Base-by-base conservation (phyloP, 2,888 invertebrate species). In the Crioceris asparagi region DNA sequence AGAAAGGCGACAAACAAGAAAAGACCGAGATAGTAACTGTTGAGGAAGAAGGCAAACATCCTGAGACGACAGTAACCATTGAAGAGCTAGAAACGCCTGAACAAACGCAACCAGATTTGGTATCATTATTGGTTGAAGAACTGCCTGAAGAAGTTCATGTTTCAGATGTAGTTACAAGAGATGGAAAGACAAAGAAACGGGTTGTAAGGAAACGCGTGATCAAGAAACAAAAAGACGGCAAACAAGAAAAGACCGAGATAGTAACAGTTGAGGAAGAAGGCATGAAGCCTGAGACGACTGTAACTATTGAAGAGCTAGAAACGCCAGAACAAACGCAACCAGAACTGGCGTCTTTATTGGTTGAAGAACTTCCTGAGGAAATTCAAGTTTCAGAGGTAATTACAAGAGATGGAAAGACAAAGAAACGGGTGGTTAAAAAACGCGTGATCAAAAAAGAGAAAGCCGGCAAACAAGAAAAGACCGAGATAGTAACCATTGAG, bases 401-500 rank as follows among this genome's bases (percentile, higher is more conserved):
- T 3, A 61, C 63, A 2, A 61, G 61, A 46, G 57, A 66, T 32
- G 52, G 51, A n/a, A 40, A 44, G 11, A 38, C 39, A 10, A 46
- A 53, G 46, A 55, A 52, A 47, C 41, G 61, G 35, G 58, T 59
- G 16, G 56, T 60, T 7, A 67, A 62, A 34, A 67, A 61, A 31
- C 57, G 66, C 17, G 52, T 60, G 1, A 60, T 67, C 26, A 66
- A 59, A 38, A 68, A 66, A 47, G 61, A 61, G 2, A 64, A 48
- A 43, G 67, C 60, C 35, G 51, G 56, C 27, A 63, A 59, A 48
- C 56, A 65, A 29, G 66, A 69, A 49, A 57, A 39, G 48, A 62
- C 67, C 0, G 63, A 68, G 59, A 67, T 70, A 32, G 54, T 61
- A 30, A 67, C 67, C n/a, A 55, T 66, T 27, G 61, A 62, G 48